Base-by-base conservation (phyloP, 1,140 invertebrate species). In the Drosophila novamexicana region DNA sequence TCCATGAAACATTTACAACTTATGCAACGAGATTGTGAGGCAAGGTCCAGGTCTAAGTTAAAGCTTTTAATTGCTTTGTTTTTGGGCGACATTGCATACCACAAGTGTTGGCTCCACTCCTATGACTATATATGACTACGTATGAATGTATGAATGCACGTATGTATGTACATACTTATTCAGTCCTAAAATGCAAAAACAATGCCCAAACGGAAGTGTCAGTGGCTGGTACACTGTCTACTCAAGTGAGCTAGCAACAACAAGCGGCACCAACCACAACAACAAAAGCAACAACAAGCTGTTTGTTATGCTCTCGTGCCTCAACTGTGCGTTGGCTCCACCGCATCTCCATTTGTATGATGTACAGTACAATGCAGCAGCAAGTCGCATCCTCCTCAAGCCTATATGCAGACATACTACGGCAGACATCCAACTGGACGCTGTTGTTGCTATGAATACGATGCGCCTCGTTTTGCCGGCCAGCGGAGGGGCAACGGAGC, bases 51-150 rank as follows among this genome's bases (percentile, higher is more conserved):
- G 57, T 10, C 42, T 66, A 79, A 79, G 75, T 86, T 82, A 76
- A 82, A 82, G 68, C 71, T 76, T 86, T 79, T 86, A 88, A 86
- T 86, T 88, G 79, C 83, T 88, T 79, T 86, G 83, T 88, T 86
- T 88, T 49, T 76, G 66, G 68, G 62, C 71, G 58, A 72, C 52
- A 66, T 29, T 57, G 68, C 42, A 18, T 49, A 29, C 16, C 45
- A 61, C 42, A 39, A n/a, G 16, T 22, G 44, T 10, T 47, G 42
- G 10, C 45, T 29, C 10, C 7, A 16, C 22, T 29, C 47, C 47
- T n/a, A 29, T 49, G 45, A 14, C 32, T 12, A 8, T 39, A n/a
- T 10, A 58, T 53, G 22, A 34, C 34, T 57, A 39, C 47, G 52
- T 12, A 7, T 50, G 22, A 10, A 34, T 53, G 39, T 53, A 37